These are phyloP conservation scores for Pinctada fucata DNA, from an alignment of 2,888 invertebrate genomes.

Conservation along the genomic window DNA sequence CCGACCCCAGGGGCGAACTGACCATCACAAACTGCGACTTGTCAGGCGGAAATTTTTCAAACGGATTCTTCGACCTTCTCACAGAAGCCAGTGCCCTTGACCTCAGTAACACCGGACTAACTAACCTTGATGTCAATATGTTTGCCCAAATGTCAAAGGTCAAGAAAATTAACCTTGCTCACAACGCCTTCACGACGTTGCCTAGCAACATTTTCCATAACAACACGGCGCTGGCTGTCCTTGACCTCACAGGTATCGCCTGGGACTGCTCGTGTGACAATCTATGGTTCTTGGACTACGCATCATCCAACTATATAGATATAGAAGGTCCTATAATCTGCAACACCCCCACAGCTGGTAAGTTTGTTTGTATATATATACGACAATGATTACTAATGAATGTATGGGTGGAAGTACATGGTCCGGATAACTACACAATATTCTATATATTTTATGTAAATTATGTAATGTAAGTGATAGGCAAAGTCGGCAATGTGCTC, in stretches of 20 bases:
- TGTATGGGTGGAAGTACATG: too few species aligned
- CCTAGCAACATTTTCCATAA: conserved; percentile 15
- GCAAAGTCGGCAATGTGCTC: too few species aligned
- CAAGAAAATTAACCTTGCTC: conserved; percentile 3
- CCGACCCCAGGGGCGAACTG: conserved; percentile 26
- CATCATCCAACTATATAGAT: background rate
- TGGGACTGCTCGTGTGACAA: conserved; percentile 36
- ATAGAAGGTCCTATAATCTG: conserved; percentile 20
- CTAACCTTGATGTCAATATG: conserved; percentile 6
- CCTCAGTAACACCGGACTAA: conserved; percentile 23
- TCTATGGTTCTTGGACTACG: conserved; percentile 30
- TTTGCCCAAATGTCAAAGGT: conserved; percentile 24
- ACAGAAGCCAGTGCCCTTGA: conserved; percentile 10
- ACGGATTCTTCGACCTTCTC: conserved; percentile 19
- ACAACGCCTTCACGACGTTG: conserved; percentile 31
- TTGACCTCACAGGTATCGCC: conserved; percentile 24
- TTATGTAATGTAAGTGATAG: too few species aligned
- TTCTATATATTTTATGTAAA: too few species aligned
- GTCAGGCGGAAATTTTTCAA: conserved; percentile 12
- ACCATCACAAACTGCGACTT: conserved; percentile 11
- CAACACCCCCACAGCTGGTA: background rate
- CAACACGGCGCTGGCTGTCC: background rate
- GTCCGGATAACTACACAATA: too few species aligned
- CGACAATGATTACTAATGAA: background rate
- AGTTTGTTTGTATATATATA: conserved; percentile 9